Evolutionary conservation across 2,888 invertebrate genomes (phyloP), one percentile per base, ranked within the genome.

Genomic region (Agapostemon virescens): DNA sequence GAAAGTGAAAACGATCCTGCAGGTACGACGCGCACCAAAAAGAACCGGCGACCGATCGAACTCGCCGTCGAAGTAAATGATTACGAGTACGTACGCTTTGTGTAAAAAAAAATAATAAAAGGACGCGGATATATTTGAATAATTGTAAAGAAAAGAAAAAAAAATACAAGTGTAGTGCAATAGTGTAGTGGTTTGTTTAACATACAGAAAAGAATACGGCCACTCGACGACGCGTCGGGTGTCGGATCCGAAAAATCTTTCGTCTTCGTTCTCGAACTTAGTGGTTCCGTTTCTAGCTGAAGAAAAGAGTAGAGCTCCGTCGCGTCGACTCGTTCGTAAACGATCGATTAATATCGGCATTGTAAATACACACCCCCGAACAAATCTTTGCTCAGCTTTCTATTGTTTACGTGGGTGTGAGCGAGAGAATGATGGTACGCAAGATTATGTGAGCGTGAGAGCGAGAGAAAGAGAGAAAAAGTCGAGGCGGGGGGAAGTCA

Each of bases 331-430:
- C 81, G 81, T 73, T 81, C 79, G 64, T 66, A 66, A 75, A 81
- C 82, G 82, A 75, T 79, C 85, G 90, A 89, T 91, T 91, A 91
- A 91, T 90, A 90, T 90, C 90, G 89, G 89, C 90, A 90, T 85
- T 92, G 92, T 92, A 92, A 92, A 92, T 92, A 92, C 88, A 85
- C 79, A 86, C 85, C 76, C 89, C 88, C 69, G 89, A 86, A 90
- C 90, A 90, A 89, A 90, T 91, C 90, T 92, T 90, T 92, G 90
- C 92, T 85, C 85, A 90, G 90, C 92, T 89, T 91, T 88, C 81
- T 91, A 89, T 92, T 89, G 89, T 89, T 90, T 89, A 86, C 84
- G 85, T 87, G 87, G 81, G 85, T n/a, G 66, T 23, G 55, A 64
- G 40, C 11, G 45, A n/a, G 69, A 20, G 42, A 61, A 36, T 30